These are phyloP conservation scores for Salpingus planirostris DNA, from an alignment of 2,888 invertebrate genomes.

Conservation along the genomic window DNA sequence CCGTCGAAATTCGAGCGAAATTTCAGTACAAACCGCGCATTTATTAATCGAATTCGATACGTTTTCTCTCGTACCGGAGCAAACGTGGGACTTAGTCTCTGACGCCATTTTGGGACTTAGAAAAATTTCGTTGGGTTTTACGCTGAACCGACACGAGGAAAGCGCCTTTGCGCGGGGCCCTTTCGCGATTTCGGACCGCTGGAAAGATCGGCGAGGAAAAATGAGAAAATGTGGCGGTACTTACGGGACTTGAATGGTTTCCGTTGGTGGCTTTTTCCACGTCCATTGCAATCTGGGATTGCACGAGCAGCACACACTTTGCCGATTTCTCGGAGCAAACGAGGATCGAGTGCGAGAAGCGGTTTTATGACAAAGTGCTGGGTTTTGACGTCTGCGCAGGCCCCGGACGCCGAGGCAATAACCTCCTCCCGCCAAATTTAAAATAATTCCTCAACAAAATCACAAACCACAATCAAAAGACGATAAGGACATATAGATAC, in stretches of 20 bases:
- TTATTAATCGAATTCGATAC: background rate
- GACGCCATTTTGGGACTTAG: constrained; percentile 87
- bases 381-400: constrained; percentile 53
- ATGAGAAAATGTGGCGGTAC: constrained; percentile 40
- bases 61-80: background rate
- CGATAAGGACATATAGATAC: no score
- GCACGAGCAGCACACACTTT: constrained; percentile 16
- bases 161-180: constrained; percentile 23
- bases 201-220: constrained; percentile 9
- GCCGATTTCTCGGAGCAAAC: constrained; percentile 18
- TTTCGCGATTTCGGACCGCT: background rate
- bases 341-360: constrained; percentile 21
- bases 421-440: no score
- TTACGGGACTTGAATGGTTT: constrained; percentile 52
- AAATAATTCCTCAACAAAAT: no score
- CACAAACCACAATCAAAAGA: no score
- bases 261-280: constrained; percentile 54
- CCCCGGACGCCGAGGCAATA: constrained; percentile 34
- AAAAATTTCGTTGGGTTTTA: constrained; percentile 50
- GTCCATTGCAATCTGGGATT: constrained; percentile 47
- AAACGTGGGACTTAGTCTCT: constrained; percentile 56
- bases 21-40: background rate
- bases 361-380: constrained; percentile 47
- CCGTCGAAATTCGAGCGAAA: background rate
- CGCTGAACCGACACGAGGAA: constrained; percentile 47